A percentile compares a stretch with the other conserved stretches of the same genome.
Conservation (phyloP, 2,888 invertebrate species). For the Acanthosepion lycidas region DNA sequence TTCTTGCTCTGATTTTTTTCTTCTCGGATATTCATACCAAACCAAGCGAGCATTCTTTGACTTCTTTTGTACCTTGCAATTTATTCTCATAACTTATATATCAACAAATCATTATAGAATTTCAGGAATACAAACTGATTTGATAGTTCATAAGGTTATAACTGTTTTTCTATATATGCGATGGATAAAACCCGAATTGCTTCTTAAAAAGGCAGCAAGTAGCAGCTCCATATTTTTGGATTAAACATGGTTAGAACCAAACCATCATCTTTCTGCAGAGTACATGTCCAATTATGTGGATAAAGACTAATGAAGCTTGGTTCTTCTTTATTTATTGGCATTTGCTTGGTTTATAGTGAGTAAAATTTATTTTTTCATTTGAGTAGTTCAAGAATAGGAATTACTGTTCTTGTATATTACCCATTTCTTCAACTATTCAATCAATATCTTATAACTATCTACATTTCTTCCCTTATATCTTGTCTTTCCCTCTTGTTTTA, state of each 20-base stretch:
- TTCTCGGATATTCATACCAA: not conserved
- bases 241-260: not conserved
- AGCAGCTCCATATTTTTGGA: not conserved
- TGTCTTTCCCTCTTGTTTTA: not conserved
- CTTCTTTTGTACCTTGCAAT: not conserved
- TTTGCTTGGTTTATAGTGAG: not conserved
- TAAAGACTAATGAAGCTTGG: not conserved
- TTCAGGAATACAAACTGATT: not conserved
- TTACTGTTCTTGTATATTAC: not conserved
- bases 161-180: not conserved
- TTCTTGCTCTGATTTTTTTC: not conserved
- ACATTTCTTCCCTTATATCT: not conserved
- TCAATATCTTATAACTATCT: not conserved
- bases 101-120: not conserved
- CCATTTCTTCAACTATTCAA: not conserved
- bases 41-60: not conserved
- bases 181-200: not conserved
- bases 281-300: constrained; percentile 6
- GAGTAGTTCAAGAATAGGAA: not conserved
- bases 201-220: not conserved
- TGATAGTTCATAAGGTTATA: not conserved
- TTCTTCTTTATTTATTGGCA: not conserved
- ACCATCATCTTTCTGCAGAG: not conserved
- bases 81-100: not conserved
- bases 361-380: not conserved